Evolutionary conservation across 1,140 invertebrate species (phyloP).

Genomic region (Pseudobourletiella spinata): DNA sequence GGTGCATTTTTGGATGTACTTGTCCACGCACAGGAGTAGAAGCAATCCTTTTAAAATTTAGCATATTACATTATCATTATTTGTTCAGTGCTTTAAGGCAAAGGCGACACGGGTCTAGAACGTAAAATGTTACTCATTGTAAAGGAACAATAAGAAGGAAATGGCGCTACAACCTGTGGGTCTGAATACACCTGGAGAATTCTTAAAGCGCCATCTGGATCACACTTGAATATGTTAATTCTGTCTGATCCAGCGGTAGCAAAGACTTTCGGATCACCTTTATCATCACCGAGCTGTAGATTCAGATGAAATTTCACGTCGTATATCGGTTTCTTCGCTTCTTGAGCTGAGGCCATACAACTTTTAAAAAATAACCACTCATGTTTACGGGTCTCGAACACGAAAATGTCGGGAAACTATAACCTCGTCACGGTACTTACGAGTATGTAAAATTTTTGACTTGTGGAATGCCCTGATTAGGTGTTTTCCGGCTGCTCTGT

Average conservation of each 20-base stretch:
- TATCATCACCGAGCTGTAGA: conserved; percentile 69
- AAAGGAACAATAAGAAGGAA: too few species aligned
- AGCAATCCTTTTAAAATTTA: conserved; percentile 42
- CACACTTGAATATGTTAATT: conserved; percentile 87
- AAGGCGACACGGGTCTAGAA: too few species aligned
- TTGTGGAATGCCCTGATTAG: too few species aligned
- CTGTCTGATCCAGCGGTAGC: conserved; percentile 88
- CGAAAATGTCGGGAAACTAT: too few species aligned
- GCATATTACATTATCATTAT: too few species aligned
- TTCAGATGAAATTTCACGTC: conserved; percentile 67
- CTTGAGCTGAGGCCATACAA: neutral
- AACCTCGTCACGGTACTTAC: too few species aligned
- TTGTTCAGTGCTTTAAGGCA: too few species aligned
- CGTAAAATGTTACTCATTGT: too few species aligned
- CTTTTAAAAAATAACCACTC: too few species aligned
- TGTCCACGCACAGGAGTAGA: conserved; percentile 94
- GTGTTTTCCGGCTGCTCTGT: too few species aligned
- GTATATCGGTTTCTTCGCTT: neutral
- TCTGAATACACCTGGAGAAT: conserved; percentile 85
- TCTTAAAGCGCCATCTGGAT: conserved; percentile 62
- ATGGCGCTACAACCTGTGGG: conserved; percentile 71
- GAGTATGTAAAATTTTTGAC: too few species aligned
- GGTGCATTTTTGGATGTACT: conserved; percentile 72
- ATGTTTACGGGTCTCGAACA: too few species aligned
- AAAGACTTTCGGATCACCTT: conserved; percentile 77